Base-by-base conservation (phyloP, 2,797 vertebrate genomes). In the Anabacerthia variegaticeps region DNA sequence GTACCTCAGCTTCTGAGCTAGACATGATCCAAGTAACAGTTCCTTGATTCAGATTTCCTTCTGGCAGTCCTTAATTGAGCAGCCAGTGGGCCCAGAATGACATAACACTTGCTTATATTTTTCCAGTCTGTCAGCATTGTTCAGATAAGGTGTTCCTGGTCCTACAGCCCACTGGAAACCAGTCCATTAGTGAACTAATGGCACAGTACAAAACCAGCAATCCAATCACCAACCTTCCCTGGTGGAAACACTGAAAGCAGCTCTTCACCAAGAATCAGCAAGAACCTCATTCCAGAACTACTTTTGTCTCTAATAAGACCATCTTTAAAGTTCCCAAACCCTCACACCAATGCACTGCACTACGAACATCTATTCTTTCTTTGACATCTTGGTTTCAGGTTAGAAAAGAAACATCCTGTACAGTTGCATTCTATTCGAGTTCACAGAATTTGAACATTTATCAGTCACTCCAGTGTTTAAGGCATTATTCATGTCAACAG, bases 401-500 rank as follows among this genome's bases (percentile, higher is more conserved):
- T 44, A 46, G 48, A 63, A 91, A 43, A 75, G 49, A 54, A 84
- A 48, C 32, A 22, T 27, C 22, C 36, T 44, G 88, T 8, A 66
- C 66, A 76, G 52, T 8, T 68, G 17, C 32, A 72, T 86, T 88
- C 71, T 48, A 24, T 20, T 59, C 1, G 2, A 81, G 20, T 41
- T 79, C 85, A 72, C 43, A 51, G 51, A 85, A 89, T 16, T 18
- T 39, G 73, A 90, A 69, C 67, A 73, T 84, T 90, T 55, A 92
- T 72, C 82, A 82, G 71, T 44, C 85, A 23, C 32, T 81, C 34
- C 13, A 30, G 30, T 21, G 43, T 92, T 95, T 62, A 79, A 76
- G 73, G 83, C 74, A 84, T 89, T 87, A 86, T 46, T 94, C 83
- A 72, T 52, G 77, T 93, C 94, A 96, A 79, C 67, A 89, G 67